A percentile compares a stretch with the other conserved stretches of the same genome.
Conservation (phyloP, 1,140 invertebrate genomes). For the Tetramorium alpestre region DNA sequence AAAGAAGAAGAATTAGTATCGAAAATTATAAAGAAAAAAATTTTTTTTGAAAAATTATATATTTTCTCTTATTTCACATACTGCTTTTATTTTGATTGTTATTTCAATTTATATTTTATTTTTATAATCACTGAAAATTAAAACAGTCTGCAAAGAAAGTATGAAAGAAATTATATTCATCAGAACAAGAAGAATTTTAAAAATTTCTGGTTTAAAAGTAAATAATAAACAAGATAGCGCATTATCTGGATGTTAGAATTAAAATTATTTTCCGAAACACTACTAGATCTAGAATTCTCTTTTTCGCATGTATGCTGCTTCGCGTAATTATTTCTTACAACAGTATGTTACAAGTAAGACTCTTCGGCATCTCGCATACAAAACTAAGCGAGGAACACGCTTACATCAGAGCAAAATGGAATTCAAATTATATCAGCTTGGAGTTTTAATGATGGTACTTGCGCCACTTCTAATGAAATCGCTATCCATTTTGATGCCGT, state of each 20-base stretch:
- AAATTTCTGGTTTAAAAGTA: neutral
- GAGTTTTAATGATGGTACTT: slow-evolving; percentile 38
- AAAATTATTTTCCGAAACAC: neutral
- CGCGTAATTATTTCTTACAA: slow-evolving; percentile 8
- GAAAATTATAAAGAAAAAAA: neutral
- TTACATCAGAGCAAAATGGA: slow-evolving; percentile 31
- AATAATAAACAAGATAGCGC: neutral
- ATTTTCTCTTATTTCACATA: neutral
- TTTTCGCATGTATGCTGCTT: neutral
- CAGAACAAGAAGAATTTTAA: neutral
- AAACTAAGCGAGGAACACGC: slow-evolving; percentile 26
- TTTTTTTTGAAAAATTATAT: neutral
- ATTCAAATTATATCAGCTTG: slow-evolving; percentile 39
- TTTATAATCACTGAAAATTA: neutral
- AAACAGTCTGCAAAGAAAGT: neutral
- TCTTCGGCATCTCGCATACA: neutral
- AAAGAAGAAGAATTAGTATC: neutral
- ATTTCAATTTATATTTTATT: neutral
- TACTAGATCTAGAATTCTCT: neutral
- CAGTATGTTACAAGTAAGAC: slow-evolving; percentile 7
- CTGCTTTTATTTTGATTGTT: neutral
- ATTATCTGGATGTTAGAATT: neutral
- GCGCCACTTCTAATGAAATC: slow-evolving; percentile 25
- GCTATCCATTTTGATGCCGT: neutral
- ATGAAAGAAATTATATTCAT: neutral